Evolutionary conservation across 1,140 invertebrate species (phyloP).

Genomic region (Oedothorax gibbosus): DNA sequence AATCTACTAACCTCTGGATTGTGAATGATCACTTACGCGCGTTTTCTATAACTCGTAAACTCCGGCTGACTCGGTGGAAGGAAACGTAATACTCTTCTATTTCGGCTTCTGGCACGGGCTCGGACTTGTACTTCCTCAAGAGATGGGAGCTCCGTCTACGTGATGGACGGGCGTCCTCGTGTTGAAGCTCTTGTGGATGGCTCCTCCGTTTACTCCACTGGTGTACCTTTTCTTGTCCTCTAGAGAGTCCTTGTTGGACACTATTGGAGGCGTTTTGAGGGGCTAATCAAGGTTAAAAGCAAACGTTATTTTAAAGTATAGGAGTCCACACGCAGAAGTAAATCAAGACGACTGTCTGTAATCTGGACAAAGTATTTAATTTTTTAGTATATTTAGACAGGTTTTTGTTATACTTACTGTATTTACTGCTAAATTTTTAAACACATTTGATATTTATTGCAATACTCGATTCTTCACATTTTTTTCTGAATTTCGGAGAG

Average conservation of each 20-base stretch:
- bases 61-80: constrained; percentile 7
- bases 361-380: too few species aligned
- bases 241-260: not conserved
- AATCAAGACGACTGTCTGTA: too few species aligned
- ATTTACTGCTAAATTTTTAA: too few species aligned
- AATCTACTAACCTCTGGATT: constrained; percentile 19
- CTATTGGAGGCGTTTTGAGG: not conserved
- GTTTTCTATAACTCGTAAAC: not conserved
- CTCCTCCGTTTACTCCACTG: constrained; percentile 26
- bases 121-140: constrained; percentile 42
- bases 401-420: too few species aligned
- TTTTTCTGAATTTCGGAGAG: not conserved
- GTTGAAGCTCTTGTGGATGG: constrained; percentile 43
- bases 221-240: constrained; percentile 1
- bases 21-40: not conserved
- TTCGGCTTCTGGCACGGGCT: constrained; percentile 27
- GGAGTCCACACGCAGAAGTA: too few species aligned
- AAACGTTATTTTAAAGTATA: not conserved
- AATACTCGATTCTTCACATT: not conserved
- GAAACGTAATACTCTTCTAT: constrained; percentile 2
- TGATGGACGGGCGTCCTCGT: not conserved
- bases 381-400: too few species aligned
- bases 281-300: not conserved
- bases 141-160: not conserved
- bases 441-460: too few species aligned